These are phyloP conservation scores for Xyrichtys novacula DNA, from an alignment of 2,797 vertebrate genomes.

Conservation along the genomic window DNA sequence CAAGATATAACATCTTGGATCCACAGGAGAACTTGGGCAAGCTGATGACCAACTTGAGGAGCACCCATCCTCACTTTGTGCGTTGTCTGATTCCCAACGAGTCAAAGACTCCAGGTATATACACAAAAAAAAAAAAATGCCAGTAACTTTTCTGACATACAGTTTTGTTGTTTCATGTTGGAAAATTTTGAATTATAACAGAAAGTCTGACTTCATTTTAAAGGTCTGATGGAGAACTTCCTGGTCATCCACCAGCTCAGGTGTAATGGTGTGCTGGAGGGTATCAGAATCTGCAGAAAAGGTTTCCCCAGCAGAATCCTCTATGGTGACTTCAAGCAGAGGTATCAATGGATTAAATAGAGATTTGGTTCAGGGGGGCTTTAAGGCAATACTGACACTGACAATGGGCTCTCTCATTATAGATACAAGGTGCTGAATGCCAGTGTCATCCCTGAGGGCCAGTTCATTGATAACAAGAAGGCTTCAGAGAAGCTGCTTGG, in stretches of 20 bases:
- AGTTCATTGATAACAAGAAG: conserved; percentile 93
- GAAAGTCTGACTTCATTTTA: no score
- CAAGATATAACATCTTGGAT: not conserved
- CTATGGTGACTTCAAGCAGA: conserved; percentile 88
- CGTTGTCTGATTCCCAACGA: conserved; percentile 94
- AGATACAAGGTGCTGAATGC: conserved; percentile 85
- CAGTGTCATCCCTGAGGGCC: conserved; percentile 91
- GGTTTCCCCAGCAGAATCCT: conserved; percentile 90
- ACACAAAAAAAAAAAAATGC: not conserved
- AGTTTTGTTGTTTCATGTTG: not conserved
- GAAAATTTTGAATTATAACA: no score
- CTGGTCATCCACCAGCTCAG: conserved; percentile 93
- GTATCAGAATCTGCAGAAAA: conserved; percentile 91
- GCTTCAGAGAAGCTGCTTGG: conserved; percentile 91
- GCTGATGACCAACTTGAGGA: conserved; percentile 90
- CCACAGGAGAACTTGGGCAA: conserved; percentile 92
- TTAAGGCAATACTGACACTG: not conserved
- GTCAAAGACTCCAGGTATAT: conserved; percentile 91
- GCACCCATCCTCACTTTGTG: conserved; percentile 93
- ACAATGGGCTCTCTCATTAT: not conserved
- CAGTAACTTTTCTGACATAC: not conserved
- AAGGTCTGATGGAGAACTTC: conserved; percentile 92
- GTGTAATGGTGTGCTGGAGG: conserved; percentile 92
- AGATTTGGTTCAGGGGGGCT: not conserved
- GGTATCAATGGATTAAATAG: conserved; percentile 54